Percentiles rank a stretch among this genome's conserved stretches.
Conservation (phyloP, 2,888 invertebrate species). For the Lymantria monacha region DNA sequence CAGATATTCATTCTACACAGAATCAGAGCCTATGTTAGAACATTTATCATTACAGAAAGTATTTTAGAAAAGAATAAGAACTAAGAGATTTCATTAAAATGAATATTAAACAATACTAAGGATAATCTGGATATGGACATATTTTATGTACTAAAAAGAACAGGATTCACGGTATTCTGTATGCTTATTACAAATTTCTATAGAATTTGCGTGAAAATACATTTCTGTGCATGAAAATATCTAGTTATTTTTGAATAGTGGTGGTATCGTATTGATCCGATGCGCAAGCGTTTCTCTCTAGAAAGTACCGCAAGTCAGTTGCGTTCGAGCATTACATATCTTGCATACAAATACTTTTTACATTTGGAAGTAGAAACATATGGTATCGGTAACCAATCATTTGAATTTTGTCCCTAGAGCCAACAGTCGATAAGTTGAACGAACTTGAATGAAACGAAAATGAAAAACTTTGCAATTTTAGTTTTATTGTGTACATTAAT, state of each 20-base stretch:
- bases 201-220: conserved; percentile 33
- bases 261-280: conserved; percentile 50
- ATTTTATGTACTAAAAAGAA: no score
- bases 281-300: conserved; percentile 78
- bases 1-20: no score
- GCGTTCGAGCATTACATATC: conserved; percentile 62
- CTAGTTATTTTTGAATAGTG: conserved; percentile 38
- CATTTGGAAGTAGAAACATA: conserved; percentile 62
- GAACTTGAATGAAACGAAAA: conserved; percentile 55
- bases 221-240: conserved; percentile 9
- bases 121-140: no score
- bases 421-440: conserved; percentile 46
- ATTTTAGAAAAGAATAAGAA: no score
- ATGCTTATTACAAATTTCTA: conserved; percentile 13
- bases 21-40: no score
- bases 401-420: conserved; percentile 73
- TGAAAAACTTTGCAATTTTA: conserved; percentile 46
- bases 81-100: no score
- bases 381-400: conserved; percentile 59
- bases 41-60: no score
- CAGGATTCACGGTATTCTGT: background rate
- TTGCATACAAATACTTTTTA: conserved; percentile 75
- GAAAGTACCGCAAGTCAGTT: conserved; percentile 78
- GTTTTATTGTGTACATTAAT: conserved; percentile 44
- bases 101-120: no score